A percentile compares a stretch with the other conserved stretches of the same genome.
Evolutionary conservation across 2,113 vertebrate genomes (phyloP).

Genomic region (Acinonyx jubatus): DNA sequence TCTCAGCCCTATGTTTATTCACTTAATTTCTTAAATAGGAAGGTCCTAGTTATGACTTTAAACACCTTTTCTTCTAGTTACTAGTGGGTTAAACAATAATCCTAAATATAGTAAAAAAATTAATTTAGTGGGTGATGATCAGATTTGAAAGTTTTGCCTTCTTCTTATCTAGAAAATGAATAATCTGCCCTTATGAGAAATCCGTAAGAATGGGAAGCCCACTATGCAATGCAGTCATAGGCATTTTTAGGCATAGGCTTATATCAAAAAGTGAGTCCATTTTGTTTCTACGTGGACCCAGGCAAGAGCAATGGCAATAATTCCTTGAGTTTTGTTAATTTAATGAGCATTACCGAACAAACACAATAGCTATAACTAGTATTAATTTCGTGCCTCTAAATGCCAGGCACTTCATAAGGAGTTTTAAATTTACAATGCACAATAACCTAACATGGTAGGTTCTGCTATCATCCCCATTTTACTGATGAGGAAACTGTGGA

Average conservation of each 20-base stretch:
- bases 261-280: background rate
- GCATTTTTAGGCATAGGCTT: background rate
- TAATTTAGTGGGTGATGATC: background rate
- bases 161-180: constrained; percentile 12
- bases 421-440: background rate
- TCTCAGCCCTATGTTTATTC: background rate
- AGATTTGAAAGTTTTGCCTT: background rate
- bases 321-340: background rate
- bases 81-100: background rate
- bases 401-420: background rate
- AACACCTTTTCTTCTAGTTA: background rate
- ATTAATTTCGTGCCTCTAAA: background rate
- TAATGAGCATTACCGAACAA: background rate
- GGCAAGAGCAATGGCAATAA: background rate
- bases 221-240: fast-evolving
- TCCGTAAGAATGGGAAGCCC: background rate
- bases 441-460: background rate
- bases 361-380: background rate
- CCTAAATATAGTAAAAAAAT: background rate
- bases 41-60: background rate
- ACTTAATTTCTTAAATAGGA: background rate
- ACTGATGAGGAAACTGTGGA: background rate
- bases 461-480: background rate
- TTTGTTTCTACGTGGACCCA: background rate
- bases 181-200: background rate